A percentile compares a stretch with the other conserved stretches of the same genome.
These are phyloP conservation scores for Cherax destructor DNA, from an alignment of 1,140 invertebrate species.

Conservation along the genomic window DNA sequence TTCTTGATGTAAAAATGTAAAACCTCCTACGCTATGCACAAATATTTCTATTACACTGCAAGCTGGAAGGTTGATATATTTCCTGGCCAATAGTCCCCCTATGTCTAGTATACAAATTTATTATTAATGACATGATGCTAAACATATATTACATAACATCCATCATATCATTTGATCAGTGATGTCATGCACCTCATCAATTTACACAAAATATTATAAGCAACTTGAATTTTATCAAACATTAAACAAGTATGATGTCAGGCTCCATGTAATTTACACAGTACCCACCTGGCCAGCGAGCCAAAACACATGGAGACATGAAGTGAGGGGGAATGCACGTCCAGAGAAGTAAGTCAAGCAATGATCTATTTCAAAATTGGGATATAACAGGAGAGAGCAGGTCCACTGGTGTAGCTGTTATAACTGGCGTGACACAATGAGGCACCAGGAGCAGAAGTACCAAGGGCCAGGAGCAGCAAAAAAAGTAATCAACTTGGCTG, in stretches of 20 bases:
- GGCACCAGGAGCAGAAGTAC: conserved; percentile 17
- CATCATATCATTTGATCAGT: neutral
- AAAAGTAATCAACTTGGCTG: conserved; percentile 46
- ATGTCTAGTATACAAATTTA: neutral
- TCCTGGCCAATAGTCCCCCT: neutral
- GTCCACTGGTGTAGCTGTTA: conserved; percentile 55
- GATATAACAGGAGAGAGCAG: conserved; percentile 61
- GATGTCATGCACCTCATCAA: neutral
- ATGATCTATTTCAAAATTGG: conserved; percentile 63
- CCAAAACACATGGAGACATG: conserved; percentile 15
- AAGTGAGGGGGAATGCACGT: conserved; percentile 33
- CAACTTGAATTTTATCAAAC: neutral
- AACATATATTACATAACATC: neutral
- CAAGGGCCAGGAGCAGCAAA: conserved; percentile 23
- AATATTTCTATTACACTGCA: neutral
- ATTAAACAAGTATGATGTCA: neutral
- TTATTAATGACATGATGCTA: neutral
- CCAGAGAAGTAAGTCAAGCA: conserved; percentile 67
- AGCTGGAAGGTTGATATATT: neutral
- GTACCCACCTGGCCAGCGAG: conserved; percentile 46
- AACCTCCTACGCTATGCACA: neutral
- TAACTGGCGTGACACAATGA: conserved; percentile 55
- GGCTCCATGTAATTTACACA: conserved; percentile 15
- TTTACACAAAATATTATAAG: neutral
- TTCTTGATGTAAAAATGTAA: neutral